These are phyloP conservation scores for Bimastos eiseni DNA, from an alignment of 2,888 invertebrate genomes.

Conservation along the genomic window DNA sequence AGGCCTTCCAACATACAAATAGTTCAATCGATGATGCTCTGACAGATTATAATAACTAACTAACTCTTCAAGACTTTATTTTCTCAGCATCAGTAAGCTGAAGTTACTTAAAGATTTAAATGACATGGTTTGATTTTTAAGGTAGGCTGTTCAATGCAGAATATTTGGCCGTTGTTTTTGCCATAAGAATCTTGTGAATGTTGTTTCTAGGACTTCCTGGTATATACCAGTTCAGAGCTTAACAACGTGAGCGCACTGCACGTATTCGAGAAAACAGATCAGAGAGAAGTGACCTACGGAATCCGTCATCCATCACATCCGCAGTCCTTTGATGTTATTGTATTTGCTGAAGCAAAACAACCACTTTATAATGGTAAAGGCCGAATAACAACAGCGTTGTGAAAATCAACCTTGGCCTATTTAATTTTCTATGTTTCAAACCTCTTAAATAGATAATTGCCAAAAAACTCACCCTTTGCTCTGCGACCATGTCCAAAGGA, in stretches of 20 bases:
- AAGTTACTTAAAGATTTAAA: no score
- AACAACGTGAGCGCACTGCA: slow-evolving; percentile 36
- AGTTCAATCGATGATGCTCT: not conserved
- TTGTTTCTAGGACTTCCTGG: slow-evolving; percentile 37
- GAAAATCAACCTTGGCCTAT: not conserved
- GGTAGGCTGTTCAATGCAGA: not conserved
- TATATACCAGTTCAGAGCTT: slow-evolving; percentile 35
- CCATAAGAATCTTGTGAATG: not conserved
- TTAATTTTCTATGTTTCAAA: not conserved
- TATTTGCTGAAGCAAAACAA: slow-evolving; percentile 38
- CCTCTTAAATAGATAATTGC: no score
- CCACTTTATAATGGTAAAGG: slow-evolving; percentile 23
- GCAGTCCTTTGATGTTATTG: slow-evolving; percentile 37
- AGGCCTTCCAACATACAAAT: no score
- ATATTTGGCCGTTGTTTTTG: not conserved
- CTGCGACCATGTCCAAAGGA: no score
- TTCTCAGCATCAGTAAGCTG: no score
- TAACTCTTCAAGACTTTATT: no score
- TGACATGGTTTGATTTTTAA: not conserved
- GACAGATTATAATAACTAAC: not conserved
- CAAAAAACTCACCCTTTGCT: no score
- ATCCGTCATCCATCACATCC: slow-evolving; percentile 30
- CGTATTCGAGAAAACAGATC: slow-evolving; percentile 35
- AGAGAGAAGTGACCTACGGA: slow-evolving; percentile 32
- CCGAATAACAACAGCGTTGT: not conserved